Percentiles rank a stretch among this genome's conserved stretches.
Conservation (phyloP, 2,888 invertebrate species). For the Bellardia pandia region DNA sequence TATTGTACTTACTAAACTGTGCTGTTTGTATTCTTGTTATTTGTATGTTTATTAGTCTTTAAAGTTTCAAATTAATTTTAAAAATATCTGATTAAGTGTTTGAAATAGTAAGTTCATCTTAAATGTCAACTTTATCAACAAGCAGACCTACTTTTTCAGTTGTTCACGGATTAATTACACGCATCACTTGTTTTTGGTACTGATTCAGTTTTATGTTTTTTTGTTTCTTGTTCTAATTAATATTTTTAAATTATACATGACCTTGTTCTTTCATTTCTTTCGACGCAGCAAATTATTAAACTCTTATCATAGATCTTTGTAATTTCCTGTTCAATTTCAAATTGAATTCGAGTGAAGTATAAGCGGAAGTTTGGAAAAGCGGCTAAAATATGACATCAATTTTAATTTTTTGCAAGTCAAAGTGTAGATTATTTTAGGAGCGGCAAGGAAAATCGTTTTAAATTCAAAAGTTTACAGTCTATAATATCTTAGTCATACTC, state of each 20-base stretch:
- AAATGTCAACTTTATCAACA: constrained; percentile 75
- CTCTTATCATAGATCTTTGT: constrained; percentile 68
- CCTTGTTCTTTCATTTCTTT: constrained; percentile 59
- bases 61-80: background rate
- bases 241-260: constrained; percentile 49
- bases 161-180: constrained; percentile 58
- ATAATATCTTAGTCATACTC: too few relatives aligned
- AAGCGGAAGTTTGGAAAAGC: constrained; percentile 39
- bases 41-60: background rate
- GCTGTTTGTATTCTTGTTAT: too few relatives aligned
- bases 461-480: too few relatives aligned
- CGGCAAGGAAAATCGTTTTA: too few relatives aligned
- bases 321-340: constrained; percentile 66
- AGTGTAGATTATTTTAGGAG: too few relatives aligned
- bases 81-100: constrained; percentile 54
- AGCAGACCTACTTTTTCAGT: constrained; percentile 63
- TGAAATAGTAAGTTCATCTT: constrained; percentile 75
- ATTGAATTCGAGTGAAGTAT: background rate
- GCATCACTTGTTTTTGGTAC: constrained; percentile 51
- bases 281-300: constrained; percentile 37
- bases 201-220: constrained; percentile 23
- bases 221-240: constrained; percentile 41
- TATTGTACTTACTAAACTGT: background rate
- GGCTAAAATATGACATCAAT: too few relatives aligned
- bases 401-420: too few relatives aligned